Evolutionary conservation across 2,888 invertebrate genomes (phyloP), one percentile per base, ranked within the genome.

Genomic region (Dryococelus australis): DNA sequence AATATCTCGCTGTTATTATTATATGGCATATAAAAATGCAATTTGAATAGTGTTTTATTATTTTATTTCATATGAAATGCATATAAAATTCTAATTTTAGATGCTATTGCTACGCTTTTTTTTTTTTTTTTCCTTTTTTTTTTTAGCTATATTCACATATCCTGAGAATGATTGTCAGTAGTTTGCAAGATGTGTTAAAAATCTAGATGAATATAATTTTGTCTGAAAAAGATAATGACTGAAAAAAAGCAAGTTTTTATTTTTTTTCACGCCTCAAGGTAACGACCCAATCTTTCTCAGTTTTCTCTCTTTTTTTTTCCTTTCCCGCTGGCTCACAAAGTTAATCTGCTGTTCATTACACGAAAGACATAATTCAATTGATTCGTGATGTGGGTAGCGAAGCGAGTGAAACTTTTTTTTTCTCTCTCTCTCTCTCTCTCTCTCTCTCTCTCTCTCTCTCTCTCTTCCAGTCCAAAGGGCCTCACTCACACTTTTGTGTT

Each of bases 321-420:
- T 28, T 35, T 35, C 43, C 12, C 35, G 28, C 83, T 8, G 35
- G 20, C 83, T 27, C 83, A 13, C 83, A 83, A 83, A 83, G 83
- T 83, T 83, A 83, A 83, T 83, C 43, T 83, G 28, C 83, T 83
- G 83, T 83, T 83, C 83, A 43, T 83, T 83, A 83, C 83, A 83
- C 83, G 65, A 83, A 83, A 83, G 83, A 83, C 83, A 83, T 83
- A 83, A 83, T 83, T 83, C 83, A 83, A 43, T 83, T 83, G 83
- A 83, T 83, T 83, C 83, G 83, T 83, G 83, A 83, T 83, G 83
- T 35, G 83, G 43, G 83, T 83, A 43, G 43, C 83, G n/a, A 43
- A 83, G 83, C 83, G n/a, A 83, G 35, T 35, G 43, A 83, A 83
- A 83, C 83, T 83, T 83, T 83, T 83, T 83, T 83, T 83, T 80